Percentiles rank a stretch among this genome's conserved stretches.
phyloP scores from a whole-genome alignment of 2,888 invertebrate species.

The Dicyrtomina minuta region DNA sequence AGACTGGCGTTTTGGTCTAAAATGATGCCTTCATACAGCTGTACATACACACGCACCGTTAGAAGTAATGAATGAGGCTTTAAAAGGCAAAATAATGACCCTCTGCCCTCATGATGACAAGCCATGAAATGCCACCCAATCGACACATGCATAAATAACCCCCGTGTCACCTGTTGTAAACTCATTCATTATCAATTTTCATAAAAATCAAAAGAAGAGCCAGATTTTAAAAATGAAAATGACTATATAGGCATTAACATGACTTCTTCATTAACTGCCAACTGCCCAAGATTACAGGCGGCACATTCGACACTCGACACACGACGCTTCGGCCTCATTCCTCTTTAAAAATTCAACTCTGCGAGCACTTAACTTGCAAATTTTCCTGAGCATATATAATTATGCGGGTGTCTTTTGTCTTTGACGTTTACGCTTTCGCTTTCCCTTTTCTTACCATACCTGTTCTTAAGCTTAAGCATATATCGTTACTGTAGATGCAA shows the following conservation, averaged over 20 bases:
- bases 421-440: too few relatives aligned
- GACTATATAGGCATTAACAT: neutral
- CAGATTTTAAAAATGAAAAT: neutral
- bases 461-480: too few relatives aligned
- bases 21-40: too few relatives aligned
- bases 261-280: neutral
- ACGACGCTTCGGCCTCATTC: neutral
- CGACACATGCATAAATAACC: neutral
- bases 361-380: too few relatives aligned
- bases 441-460: too few relatives aligned
- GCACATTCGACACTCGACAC: neutral
- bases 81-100: neutral
- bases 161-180: slow-evolving; percentile 12
- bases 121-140: slow-evolving; percentile 27
- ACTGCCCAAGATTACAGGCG: slow-evolving; percentile 1
- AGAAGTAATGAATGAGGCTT: neutral
- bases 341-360: neutral
- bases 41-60: neutral
- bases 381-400: too few relatives aligned
- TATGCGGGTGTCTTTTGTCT: too few relatives aligned
- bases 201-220: neutral
- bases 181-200: neutral
- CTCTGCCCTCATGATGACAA: slow-evolving; percentile 5
- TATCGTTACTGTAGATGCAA: too few relatives aligned
- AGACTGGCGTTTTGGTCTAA: too few relatives aligned